Percentiles rank a stretch among this genome's conserved stretches.
Conservation (phyloP, 2,888 invertebrate species). For the Drosophila lacicola region DNA sequence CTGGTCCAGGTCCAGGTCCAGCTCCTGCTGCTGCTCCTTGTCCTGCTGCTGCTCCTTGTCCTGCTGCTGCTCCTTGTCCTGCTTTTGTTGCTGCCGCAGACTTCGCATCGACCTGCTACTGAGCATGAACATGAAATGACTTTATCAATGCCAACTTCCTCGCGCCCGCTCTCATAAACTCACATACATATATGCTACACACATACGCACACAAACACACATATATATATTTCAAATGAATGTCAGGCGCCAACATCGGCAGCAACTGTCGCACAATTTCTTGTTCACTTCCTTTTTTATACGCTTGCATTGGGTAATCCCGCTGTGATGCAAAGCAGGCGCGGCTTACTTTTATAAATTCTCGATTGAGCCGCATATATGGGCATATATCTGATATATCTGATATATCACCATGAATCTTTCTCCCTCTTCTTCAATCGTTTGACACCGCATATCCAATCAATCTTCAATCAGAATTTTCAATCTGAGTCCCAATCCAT, state of each 20-base stretch:
- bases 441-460: no score
- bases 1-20: background rate
- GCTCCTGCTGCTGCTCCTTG: background rate
- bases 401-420: no score
- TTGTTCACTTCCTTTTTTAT: slow-evolving; percentile 17
- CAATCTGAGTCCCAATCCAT: no score
- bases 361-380: no score
- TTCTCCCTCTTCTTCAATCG: no score
- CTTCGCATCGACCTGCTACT: slow-evolving; percentile 30
- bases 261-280: slow-evolving; percentile 60
- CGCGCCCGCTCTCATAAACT: slow-evolving; percentile 19
- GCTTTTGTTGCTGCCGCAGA: slow-evolving; percentile 16
- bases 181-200: slow-evolving; percentile 4
- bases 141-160: slow-evolving; percentile 71
- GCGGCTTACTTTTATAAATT: no score
- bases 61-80: slow-evolving; percentile 2
- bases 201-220: slow-evolving; percentile 4
- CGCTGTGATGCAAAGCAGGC: background rate
- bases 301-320: slow-evolving; percentile 6
- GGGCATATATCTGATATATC: no score
- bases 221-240: slow-evolving; percentile 57
- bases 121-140: slow-evolving; percentile 64
- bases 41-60: slow-evolving; percentile 13
- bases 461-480: no score
- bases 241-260: slow-evolving; percentile 72